phyloP scores from a whole-genome alignment of 64 coral and sea anemone species.

The Hydrozoanthus tunicans region DNA sequence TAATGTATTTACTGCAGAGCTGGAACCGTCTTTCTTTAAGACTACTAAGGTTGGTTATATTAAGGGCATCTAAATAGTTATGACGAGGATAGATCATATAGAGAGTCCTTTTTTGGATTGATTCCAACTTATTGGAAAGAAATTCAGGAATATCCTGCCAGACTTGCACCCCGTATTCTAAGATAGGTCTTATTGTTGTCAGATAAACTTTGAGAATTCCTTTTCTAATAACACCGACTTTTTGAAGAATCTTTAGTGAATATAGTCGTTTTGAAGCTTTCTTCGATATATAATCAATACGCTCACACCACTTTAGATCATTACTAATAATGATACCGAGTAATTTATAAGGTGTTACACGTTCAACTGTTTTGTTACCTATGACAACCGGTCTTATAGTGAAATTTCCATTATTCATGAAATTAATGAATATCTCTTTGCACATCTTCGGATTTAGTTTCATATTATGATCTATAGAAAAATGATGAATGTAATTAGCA shows the following conservation, averaged over 20 bases:
- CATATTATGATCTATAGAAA: background rate
- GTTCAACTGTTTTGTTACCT: background rate
- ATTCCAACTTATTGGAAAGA: too few relatives aligned
- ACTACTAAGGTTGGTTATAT: too few relatives aligned
- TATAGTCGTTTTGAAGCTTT: background rate
- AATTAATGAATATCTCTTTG: background rate
- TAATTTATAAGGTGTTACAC: background rate
- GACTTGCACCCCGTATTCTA: too few relatives aligned
- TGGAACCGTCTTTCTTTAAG: too few relatives aligned
- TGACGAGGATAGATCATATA: too few relatives aligned
- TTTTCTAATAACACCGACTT: too few relatives aligned
- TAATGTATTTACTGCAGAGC: too few relatives aligned
- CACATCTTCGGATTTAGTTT: background rate
- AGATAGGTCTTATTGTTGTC: too few relatives aligned
- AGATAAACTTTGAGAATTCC: too few relatives aligned
- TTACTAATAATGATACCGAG: background rate
- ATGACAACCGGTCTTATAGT: background rate
- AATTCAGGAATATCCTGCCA: too few relatives aligned
- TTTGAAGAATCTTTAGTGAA: background rate
- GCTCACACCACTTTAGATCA: slow-evolving; percentile 6
- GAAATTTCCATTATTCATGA: background rate
- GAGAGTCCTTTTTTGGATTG: too few relatives aligned
- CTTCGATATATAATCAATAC: slow-evolving; percentile 7
- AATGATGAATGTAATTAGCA: background rate
- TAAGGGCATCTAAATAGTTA: too few relatives aligned